phyloP scores from a whole-genome alignment of 2,888 invertebrate genomes.

The Drosophila helvetica region DNA sequence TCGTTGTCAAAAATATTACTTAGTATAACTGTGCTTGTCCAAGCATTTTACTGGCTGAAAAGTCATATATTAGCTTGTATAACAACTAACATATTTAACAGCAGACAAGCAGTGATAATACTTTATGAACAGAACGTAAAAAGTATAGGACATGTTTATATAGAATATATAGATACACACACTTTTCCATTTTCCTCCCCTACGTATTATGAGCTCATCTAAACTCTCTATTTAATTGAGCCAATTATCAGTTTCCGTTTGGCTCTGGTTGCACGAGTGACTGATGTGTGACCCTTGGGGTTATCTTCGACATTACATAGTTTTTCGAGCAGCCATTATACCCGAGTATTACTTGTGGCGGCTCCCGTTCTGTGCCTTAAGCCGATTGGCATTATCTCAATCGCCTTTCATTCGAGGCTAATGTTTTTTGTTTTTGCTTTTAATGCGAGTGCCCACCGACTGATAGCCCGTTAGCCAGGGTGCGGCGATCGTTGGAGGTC shows the following conservation, averaged over 20 bases:
- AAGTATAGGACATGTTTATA: too few relatives aligned
- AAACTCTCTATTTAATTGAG: constrained; percentile 32
- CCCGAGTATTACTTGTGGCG: background rate
- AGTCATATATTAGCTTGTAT: too few relatives aligned
- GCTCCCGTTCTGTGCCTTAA: constrained; percentile 5
- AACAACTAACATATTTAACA: too few relatives aligned
- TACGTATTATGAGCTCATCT: constrained; percentile 30
- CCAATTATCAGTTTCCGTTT: constrained; percentile 36
- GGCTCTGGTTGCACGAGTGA: background rate
- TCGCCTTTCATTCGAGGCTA: constrained; percentile 13
- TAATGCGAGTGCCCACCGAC: constrained; percentile 8
- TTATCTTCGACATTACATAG: constrained; percentile 32
- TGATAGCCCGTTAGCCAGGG: constrained; percentile 59
- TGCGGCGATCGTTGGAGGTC: constrained; percentile 43
- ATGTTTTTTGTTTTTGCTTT: constrained; percentile 20
- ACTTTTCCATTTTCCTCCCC: background rate
- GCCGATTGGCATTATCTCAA: constrained; percentile 48
- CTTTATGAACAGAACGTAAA: too few relatives aligned
- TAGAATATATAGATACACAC: too few relatives aligned
- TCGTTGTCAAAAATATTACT: too few relatives aligned
- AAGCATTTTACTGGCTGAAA: too few relatives aligned
- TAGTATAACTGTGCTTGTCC: too few relatives aligned
- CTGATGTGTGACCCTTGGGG: constrained; percentile 22
- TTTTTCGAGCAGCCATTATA: constrained; percentile 18
- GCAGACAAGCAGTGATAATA: too few relatives aligned